Base-by-base conservation (phyloP, 2,797 vertebrate species). In the Denticeps clupeoides region DNA sequence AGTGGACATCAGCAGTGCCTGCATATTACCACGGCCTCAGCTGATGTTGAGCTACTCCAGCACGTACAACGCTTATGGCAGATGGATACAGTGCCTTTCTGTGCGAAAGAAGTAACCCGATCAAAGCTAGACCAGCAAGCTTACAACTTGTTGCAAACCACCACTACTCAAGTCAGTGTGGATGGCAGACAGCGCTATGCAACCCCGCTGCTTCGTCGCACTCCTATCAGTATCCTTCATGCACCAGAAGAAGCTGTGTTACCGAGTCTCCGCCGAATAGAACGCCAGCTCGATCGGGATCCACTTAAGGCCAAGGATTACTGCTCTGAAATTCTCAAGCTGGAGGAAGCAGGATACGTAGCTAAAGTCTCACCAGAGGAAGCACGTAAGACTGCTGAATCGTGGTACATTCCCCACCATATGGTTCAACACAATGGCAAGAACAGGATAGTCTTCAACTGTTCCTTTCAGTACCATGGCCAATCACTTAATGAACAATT, bases 371-470 rank as follows among this genome's bases (percentile, higher is more conserved):
- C 4, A 7, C 22, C 42, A 26, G 11, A 7, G 5, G 42, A 26
- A 3, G 4, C 42, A 25, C 23, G 42, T 16, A n/a, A 11, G 0
- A 21, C 50, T 3, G 3, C 2, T 1, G 38, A 64, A 12, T 53
- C 41, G 1, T 53, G 59, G 46, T 57, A 25, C 7, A 23, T 62
- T 4, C 51, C 44, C 1, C 55, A 60, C 21, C 51, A 60, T 9
- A 60, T 64, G 25, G 41, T 64, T 9, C 7, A 10, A 1, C 62
- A 64, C n/a, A 58, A 60, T 13, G 11, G 8, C 1, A 58, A 61
- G 4, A 24, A 55, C 11, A 21, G 45, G 3, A 42, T 60, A 0
- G 47, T 55, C 2, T 58, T 58, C 4, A 50, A 55, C 21, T 57
- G 55, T 6, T 62, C 50, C 2, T 53, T 53, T 1, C 23, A 41